Evolutionary conservation across 2,888 invertebrate genomes (phyloP), one percentile per base, ranked within the genome.

Genomic region (Eristalis intricaria): DNA sequence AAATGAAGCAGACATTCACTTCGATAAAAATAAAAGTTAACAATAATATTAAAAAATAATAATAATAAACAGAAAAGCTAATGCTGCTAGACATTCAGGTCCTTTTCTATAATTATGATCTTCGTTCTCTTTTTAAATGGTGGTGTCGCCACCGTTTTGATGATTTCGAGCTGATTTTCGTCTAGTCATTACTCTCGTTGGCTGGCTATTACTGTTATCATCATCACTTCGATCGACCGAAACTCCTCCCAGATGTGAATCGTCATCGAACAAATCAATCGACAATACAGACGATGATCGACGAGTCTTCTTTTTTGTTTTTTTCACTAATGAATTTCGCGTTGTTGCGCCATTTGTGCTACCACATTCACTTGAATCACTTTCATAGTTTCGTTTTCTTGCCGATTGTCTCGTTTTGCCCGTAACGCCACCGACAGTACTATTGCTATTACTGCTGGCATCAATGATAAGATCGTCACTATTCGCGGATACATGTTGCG

Each of bases 321-420:
- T 85, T 75, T 89, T 90, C 40, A 87, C 89, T 63, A 86, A 78
- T 22, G 80, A 43, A 32, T 75, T 77, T 26, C 65, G 70, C 68
- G 79, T 77, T 73, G 79, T 63, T 65, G 74, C 43, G 26, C 81
- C 84, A 64, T 89, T 89, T 66, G 88, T 89, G 79, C 84, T 84
- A 77, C 89, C 89, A 73, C 89, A 88, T 66, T 88, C 88, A 81
- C 88, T 88, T 19, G 88, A 88, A 74, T 89, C 81, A 91, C 90
- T 89, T 73, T 93, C 93, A 77, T 91, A 93, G 80, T 91, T 91
- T 19, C 93, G 91, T 89, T 92, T 92, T 29, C 92, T 91, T 8
- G 92, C 74, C 23, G 90, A 88, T 79, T 88, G 80, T 73, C 86
- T 70, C 60, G 84, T 81, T 88, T 84, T 86, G 8, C 68, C 85